These are phyloP conservation scores for Electrona antarctica DNA, from an alignment of 2,113 vertebrate species.

Conservation along the genomic window DNA sequence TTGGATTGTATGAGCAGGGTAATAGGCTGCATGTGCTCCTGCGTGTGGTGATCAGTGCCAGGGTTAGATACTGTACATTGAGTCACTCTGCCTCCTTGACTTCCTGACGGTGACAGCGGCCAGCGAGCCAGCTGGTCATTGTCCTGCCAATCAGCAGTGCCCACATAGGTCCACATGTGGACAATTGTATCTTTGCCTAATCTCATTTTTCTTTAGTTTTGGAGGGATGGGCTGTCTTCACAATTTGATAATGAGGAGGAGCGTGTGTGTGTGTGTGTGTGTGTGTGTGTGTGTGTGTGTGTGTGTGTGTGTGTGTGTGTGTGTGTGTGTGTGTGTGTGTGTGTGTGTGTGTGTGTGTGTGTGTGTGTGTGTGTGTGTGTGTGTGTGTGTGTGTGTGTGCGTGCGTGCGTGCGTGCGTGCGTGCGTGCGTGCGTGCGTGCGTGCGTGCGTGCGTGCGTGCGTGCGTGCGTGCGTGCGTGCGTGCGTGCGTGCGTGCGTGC, in stretches of 20 bases:
- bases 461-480: too few relatives aligned
- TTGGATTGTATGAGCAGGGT: background rate
- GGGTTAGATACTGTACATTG: constrained; percentile 55
- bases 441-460: too few relatives aligned
- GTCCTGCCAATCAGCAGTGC: constrained; percentile 59
- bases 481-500: too few relatives aligned
- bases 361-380: too few relatives aligned
- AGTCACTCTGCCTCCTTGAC: constrained; percentile 24
- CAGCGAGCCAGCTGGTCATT: constrained; percentile 56
- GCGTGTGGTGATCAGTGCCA: constrained; percentile 41
- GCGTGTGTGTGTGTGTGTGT: background rate
- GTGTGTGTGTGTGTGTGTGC: too few relatives aligned
- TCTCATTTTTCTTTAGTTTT: background rate
- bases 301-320: background rate
- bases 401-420: background rate
- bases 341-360: too few relatives aligned
- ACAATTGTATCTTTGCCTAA: constrained; percentile 15
- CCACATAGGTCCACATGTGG: constrained; percentile 42
- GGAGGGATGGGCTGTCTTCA: constrained; percentile 6
- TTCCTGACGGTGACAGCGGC: constrained; percentile 44
- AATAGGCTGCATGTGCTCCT: background rate
- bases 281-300: background rate
- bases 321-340: background rate
- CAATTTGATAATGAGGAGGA: constrained; percentile 37
- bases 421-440: background rate